Evolutionary conservation across 2,113 vertebrate genomes (phyloP).

Genomic region (Marmota monax): DNA sequence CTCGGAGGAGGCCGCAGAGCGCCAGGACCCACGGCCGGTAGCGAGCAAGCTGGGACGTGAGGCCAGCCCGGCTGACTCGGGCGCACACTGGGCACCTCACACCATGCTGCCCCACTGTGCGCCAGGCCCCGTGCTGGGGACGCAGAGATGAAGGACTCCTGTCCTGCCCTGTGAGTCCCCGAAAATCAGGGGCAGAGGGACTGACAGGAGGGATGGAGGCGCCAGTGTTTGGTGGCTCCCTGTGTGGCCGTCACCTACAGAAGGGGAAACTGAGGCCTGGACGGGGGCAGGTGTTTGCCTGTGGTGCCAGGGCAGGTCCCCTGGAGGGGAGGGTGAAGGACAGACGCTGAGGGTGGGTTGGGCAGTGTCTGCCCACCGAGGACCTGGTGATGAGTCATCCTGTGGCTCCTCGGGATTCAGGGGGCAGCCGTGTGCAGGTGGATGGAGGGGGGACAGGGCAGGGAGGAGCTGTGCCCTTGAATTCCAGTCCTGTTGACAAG

Average conservation of each 20-base stretch:
- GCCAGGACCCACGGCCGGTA: not conserved
- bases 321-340: not conserved
- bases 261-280: not conserved
- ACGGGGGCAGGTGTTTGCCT: not conserved
- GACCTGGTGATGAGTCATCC: not conserved
- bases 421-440: accelerated
- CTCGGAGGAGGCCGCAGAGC: not conserved
- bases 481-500: not conserved
- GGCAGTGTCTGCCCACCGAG: accelerated
- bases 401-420: not conserved
- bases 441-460: not conserved
- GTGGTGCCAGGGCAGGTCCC: not conserved
- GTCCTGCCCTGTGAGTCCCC: not conserved
- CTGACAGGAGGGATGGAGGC: not conserved
- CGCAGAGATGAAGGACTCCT: accelerated
- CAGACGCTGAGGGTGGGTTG: accelerated
- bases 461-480: not conserved
- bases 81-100: not conserved
- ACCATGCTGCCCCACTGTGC: accelerated
- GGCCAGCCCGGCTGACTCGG: not conserved
- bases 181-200: not conserved
- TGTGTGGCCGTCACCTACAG: not conserved
- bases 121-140: not conserved
- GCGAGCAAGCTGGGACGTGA: not conserved
- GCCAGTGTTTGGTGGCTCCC: not conserved